Conservation (phyloP, 92 coral and sea anemone genomes). For the Chrysogorgia sp. region DNA sequence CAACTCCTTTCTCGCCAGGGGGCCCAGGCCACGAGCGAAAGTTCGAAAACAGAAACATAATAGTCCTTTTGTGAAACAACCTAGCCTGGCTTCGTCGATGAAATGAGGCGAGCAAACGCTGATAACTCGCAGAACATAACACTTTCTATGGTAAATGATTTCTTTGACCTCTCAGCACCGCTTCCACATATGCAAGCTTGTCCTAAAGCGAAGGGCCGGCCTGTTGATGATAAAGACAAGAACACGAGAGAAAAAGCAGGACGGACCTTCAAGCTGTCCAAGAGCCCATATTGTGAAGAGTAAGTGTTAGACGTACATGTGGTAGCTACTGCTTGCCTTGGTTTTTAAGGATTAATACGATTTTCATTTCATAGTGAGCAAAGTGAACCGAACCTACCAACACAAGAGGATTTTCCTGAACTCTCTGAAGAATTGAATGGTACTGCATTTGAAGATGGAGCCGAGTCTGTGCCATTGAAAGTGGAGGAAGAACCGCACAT, state of each 20-base stretch:
- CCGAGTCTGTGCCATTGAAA: conserved; percentile 71
- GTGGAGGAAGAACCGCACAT: conserved; percentile 87
- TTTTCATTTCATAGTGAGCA: conserved; percentile 45
- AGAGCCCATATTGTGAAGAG: conserved; percentile 65
- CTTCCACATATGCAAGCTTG: conserved; percentile 59
- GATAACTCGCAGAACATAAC: conserved; percentile 65
- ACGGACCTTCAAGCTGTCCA: conserved; percentile 78
- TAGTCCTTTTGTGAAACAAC: no score
- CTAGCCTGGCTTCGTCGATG: background rate
- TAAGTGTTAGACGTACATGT: conserved; percentile 27
- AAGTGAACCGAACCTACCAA: conserved; percentile 38
- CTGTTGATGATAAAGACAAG: conserved; percentile 15
- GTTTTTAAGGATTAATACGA: background rate
- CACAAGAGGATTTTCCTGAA: conserved; percentile 66
- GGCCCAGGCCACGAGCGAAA: no score
- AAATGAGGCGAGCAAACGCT: conserved; percentile 20
- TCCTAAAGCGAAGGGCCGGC: conserved; percentile 68
- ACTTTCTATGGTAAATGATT: conserved; percentile 75
- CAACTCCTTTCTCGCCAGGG: no score
- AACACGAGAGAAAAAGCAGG: conserved; percentile 32
- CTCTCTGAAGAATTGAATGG: conserved; percentile 64
- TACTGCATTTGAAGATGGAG: conserved; percentile 63
- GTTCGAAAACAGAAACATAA: no score
- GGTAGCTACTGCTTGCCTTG: conserved; percentile 5
- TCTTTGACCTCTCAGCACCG: conserved; percentile 80